Conservation (phyloP, 2,113 vertebrate genomes). For the Rhinolophus ferrumequinum region DNA sequence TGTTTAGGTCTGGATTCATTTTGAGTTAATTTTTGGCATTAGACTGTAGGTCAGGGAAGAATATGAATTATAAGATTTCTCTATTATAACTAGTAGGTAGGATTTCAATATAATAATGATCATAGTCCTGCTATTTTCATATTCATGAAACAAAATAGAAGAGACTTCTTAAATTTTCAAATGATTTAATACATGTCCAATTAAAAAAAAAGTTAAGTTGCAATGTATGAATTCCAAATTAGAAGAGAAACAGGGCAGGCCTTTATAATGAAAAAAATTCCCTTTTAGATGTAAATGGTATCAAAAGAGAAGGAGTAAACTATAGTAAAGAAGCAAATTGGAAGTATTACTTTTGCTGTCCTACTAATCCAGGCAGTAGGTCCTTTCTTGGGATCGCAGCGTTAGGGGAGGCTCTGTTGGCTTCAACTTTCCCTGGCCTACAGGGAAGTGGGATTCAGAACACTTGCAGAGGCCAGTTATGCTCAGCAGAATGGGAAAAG, state of each 20-base stretch:
- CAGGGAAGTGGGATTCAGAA: background rate
- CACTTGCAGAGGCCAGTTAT: background rate
- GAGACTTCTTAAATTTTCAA: background rate
- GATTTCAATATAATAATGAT: background rate
- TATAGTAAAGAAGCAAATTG: background rate
- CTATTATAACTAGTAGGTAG: background rate
- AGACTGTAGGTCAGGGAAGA: background rate
- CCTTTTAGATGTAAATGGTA: background rate
- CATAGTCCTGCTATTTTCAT: background rate
- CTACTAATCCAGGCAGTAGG: background rate
- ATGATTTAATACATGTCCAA: background rate
- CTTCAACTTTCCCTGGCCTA: background rate
- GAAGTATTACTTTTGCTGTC: background rate
- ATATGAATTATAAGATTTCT: background rate
- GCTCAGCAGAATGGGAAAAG: background rate
- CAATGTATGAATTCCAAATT: background rate
- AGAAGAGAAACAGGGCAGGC: background rate
- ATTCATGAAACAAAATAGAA: slow-evolving; percentile 7
- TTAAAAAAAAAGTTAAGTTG: background rate
- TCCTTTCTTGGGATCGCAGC: background rate
- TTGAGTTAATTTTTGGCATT: background rate
- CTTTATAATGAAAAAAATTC: background rate
- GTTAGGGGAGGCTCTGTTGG: background rate
- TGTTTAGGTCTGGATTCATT: background rate
- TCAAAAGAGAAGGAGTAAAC: background rate